Evolutionary conservation across 2,797 vertebrate genomes (phyloP).

Genomic region (Argyrosomus regius): DNA sequence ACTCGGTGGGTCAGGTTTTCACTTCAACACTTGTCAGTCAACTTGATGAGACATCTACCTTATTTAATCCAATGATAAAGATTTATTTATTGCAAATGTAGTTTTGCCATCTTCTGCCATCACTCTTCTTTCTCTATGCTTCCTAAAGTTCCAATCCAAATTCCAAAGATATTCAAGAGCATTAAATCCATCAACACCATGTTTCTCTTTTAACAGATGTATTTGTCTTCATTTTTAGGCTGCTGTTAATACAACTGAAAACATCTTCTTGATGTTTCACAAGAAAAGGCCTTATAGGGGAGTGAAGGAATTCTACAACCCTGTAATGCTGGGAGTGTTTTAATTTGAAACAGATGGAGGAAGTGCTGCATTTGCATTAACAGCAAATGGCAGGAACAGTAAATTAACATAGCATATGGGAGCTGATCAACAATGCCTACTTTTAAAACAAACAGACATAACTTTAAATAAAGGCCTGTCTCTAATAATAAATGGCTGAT

Average conservation of each 20-base stretch:
- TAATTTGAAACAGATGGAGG: constrained; percentile 58
- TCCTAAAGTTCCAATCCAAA: too few species aligned
- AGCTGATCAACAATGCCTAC: constrained; percentile 23
- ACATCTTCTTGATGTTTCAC: constrained; percentile 14
- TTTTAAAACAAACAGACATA: constrained; percentile 13
- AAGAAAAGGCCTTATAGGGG: not conserved
- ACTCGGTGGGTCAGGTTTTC: not conserved
- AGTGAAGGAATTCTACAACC: not conserved
- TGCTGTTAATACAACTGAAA: constrained; percentile 7
- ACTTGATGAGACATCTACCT: not conserved
- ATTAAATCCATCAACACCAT: too few species aligned
- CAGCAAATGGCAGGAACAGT: constrained; percentile 38
- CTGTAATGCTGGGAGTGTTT: constrained; percentile 40
- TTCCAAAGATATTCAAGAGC: too few species aligned
- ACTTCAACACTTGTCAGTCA: not conserved
- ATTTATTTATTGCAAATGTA: not conserved
- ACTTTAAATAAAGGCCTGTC: not conserved
- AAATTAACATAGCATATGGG: constrained; percentile 41
- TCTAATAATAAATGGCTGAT: not conserved
- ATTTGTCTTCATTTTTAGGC: not conserved
- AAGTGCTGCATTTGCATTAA: constrained; percentile 51
- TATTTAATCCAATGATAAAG: not conserved
- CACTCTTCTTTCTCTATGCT: not conserved
- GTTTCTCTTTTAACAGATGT: too few species aligned
- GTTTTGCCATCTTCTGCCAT: not conserved